These are phyloP conservation scores for Lagocephalus sceleratus DNA, from an alignment of 2,797 vertebrate species.

Conservation along the genomic window DNA sequence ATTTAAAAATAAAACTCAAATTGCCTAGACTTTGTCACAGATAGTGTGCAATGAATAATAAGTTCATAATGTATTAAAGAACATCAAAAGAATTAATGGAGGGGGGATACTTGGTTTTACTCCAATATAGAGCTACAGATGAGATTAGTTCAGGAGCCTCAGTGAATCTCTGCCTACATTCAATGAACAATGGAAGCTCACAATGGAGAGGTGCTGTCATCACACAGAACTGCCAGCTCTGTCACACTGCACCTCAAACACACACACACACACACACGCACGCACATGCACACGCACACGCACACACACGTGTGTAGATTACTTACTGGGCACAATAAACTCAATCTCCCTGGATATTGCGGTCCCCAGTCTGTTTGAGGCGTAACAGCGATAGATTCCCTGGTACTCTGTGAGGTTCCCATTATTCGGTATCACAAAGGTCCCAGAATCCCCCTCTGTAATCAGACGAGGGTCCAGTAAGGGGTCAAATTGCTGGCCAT, in stretches of 20 bases:
- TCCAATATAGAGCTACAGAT: conserved; percentile 19
- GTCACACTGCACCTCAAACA: conserved; percentile 47
- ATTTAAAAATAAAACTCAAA: conserved; percentile 37
- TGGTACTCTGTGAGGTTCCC: conserved; percentile 89
- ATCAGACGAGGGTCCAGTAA: conserved; percentile 81
- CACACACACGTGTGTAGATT: conserved; percentile 27
- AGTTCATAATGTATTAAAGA: conserved; percentile 49
- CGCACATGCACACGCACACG: conserved; percentile 6
- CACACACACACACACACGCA: conserved; percentile 16
- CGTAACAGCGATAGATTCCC: conserved; percentile 90
- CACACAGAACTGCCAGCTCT: conserved; percentile 49
- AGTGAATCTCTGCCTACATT: conserved; percentile 57
- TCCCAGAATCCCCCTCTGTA: conserved; percentile 82
- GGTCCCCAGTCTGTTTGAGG: conserved; percentile 85
- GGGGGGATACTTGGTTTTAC: conserved; percentile 34
- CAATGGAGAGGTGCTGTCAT: conserved; percentile 44
- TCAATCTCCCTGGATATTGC: conserved; percentile 91
- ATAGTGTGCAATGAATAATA: conserved; percentile 55
- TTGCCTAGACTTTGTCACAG: conserved; percentile 43
- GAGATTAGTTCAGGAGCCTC: conserved; percentile 37
- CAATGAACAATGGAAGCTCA: conserved; percentile 51
- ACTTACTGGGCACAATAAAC: conserved; percentile 92
- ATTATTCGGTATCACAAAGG: conserved; percentile 89
- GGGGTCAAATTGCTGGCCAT: conserved; percentile 86
- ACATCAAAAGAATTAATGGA: conserved; percentile 49